A percentile compares a stretch with the other conserved stretches of the same genome.
Evolutionary conservation across 2,797 vertebrate species (phyloP).

Genomic region (Hirundo rustica): DNA sequence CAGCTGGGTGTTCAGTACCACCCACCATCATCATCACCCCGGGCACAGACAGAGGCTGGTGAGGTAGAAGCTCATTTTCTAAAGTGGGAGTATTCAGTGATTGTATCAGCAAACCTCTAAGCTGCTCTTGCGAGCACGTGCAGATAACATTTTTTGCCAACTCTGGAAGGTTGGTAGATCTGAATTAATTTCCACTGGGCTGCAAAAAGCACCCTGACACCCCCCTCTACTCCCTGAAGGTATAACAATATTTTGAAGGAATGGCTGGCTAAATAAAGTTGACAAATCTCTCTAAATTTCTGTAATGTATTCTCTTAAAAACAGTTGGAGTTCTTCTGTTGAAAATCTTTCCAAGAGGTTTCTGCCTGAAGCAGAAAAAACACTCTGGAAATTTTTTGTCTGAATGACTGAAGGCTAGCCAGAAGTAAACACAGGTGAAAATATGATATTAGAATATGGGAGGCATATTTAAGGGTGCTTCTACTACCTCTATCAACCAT

Average conservation of each 20-base stretch:
- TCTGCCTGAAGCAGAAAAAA: constrained; percentile 30
- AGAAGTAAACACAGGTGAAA: constrained; percentile 41
- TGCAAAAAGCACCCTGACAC: background rate
- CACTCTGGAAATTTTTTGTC: background rate
- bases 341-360: constrained; percentile 8
- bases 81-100: background rate
- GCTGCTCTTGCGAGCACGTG: background rate
- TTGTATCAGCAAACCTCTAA: constrained; percentile 26
- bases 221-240: background rate
- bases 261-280: background rate
- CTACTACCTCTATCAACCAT: background rate
- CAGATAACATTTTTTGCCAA: background rate
- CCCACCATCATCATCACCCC: background rate
- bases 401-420: constrained; percentile 21
- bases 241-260: constrained; percentile 15
- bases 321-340: background rate
- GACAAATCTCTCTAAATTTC: constrained; percentile 28
- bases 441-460: background rate
- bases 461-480: background rate
- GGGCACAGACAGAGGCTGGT: background rate
- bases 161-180: background rate
- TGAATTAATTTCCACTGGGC: background rate
- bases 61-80: background rate
- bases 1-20: background rate
- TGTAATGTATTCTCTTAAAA: background rate